Base-by-base conservation (phyloP, 2,113 vertebrate genomes). In the Dipodomys stephensi region DNA sequence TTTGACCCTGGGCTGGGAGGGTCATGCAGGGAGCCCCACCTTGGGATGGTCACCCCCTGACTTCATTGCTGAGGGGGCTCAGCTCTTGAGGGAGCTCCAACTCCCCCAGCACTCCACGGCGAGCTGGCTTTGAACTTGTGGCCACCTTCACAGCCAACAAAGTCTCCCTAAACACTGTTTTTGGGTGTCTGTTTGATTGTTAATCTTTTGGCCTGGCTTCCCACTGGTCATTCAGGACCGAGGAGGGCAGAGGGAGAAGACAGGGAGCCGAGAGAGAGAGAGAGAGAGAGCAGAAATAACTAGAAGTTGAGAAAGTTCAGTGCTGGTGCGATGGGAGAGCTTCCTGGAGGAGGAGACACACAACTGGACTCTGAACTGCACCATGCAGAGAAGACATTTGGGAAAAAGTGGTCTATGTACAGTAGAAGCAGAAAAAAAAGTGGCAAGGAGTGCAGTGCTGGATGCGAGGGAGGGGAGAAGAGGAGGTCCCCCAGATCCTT, bases 1-100 rank as follows among this genome's bases (percentile, higher is more conserved):
- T 49, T 57, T 57, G 53, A 11, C 28, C 12, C 49, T 16, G 5
- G 35, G 7, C 16, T 46, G 62, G 15, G 18, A 10, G 67, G 71
- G 53, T 32, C 27, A 0, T 0, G 12, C 4, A 67, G 53, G 32
- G 16, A 76, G 16, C 11, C 27, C 46, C 6, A 13, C 1, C 8
- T 49, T 39, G 30, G 22, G 27, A 22, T 13, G 44, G 1, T 7
- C 20, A 18, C 30, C 13, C 27, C 0, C 15, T 1, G 4, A 8
- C 18, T 35, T 35, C 39, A 13, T n/a, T 0, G 2, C 16, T 8
- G 1, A 10, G 28, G 57, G 53, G 12, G 44, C 74, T 57, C 65
- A 10, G 22, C 12, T 53, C 71, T n/a, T 1, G 0, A 22, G 4
- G 30, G 6, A 65, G 44, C 23, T 12, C n/a, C 73, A 13, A 32